Conservation (phyloP, 2,797 vertebrate genomes). For the Sparidentex hasta region DNA sequence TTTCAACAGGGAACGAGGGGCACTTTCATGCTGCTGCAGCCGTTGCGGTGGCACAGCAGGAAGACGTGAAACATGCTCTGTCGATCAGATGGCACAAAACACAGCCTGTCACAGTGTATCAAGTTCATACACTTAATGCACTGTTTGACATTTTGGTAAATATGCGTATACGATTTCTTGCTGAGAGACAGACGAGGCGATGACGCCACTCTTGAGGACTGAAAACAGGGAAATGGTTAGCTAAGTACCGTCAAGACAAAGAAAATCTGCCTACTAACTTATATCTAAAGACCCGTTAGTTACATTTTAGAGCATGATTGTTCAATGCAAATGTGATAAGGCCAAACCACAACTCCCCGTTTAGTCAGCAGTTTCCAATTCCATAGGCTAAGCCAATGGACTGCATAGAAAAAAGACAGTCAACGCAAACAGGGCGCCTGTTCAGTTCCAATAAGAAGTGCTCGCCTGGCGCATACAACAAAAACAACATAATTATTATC, state of each 20-base stretch:
- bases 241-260: background rate
- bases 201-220: background rate
- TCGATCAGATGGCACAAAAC: conserved; percentile 32
- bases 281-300: background rate
- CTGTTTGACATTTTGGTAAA: conserved; percentile 6
- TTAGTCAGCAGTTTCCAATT: too few species aligned
- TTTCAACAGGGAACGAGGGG: conserved; percentile 58
- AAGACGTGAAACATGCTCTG: conserved; percentile 33
- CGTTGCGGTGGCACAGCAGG: conserved; percentile 20
- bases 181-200: background rate
- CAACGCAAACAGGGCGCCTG: too few species aligned
- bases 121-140: conserved; percentile 8
- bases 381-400: too few species aligned
- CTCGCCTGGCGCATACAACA: too few species aligned
- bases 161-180: background rate
- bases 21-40: conserved; percentile 43
- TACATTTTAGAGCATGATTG: background rate
- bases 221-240: background rate
- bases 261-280: background rate
- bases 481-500: too few species aligned
- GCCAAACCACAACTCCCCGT: too few species aligned
- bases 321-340: background rate
- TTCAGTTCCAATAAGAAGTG: too few species aligned
- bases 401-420: too few species aligned
- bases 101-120: background rate